Conservation (phyloP, 2,113 vertebrate species). For the Pithys albifrons region DNA sequence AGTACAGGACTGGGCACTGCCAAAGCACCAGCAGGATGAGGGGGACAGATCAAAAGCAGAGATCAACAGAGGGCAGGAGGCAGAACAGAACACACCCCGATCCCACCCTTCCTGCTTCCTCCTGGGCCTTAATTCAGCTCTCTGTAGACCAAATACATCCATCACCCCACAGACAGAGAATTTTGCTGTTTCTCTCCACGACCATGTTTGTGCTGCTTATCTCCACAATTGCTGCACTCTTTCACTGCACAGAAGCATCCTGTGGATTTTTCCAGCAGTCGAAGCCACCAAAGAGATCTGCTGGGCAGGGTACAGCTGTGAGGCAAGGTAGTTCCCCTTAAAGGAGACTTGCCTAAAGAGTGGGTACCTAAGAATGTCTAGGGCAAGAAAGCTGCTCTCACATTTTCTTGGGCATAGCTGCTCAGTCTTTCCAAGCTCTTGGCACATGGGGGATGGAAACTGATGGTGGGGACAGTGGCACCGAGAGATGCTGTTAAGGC, state of each 20-base stretch:
- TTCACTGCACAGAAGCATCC: neutral
- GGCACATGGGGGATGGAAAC: neutral
- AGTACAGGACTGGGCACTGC: neutral
- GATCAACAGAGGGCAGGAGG: conserved; percentile 17
- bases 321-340: too few relatives aligned
- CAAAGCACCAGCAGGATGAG: neutral
- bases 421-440: neutral
- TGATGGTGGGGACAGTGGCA: neutral
- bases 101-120: conserved; percentile 68
- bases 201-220: neutral
- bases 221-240: neutral
- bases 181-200: neutral
- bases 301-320: too few relatives aligned
- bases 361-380: neutral
- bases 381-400: neutral
- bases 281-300: neutral
- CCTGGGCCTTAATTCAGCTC: neutral
- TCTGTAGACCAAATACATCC: neutral
- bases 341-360: neutral
- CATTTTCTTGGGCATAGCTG: fast-evolving
- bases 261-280: conserved; percentile 6
- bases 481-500: neutral
- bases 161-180: neutral
- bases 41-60: neutral
- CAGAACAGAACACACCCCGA: neutral